Evolutionary conservation across 1,140 invertebrate species (phyloP), one percentile per base, ranked within the genome.

Genomic region (Linepithema humile): DNA sequence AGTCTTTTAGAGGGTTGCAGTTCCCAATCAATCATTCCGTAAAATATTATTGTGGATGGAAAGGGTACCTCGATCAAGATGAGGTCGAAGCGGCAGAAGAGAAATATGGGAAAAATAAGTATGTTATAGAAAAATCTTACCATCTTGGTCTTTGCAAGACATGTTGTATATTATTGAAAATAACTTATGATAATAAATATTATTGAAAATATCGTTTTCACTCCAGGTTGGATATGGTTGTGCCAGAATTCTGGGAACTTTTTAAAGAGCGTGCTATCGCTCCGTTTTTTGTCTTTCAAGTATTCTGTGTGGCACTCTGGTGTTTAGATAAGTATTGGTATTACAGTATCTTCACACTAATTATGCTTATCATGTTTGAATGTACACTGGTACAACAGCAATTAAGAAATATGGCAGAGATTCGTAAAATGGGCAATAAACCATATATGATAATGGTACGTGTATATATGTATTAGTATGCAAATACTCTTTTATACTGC

Each of bases 341-440:
- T 93, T 99, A 99, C 93, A 99, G 98, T 82, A 96, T 99, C 38
- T 99, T 99, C 92, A 99, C 99, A 0, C 95, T 99, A 1, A 95
- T 99, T 60, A 99, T 99, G 99, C 95, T 99, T 48, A 96, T 99
- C 29, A 97, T 98, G 87, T 99, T 99, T 94, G 99, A 99, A 93
- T 99, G 98, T 86, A 99, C 99, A 6, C 95, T 99, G 35, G 99
- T 99, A 0, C 98, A 99, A 90, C 99, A 99, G 92, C 99, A 99
- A 92, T 91, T 99, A 6, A 95, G 98, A 87, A 99, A 99, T 93
- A 99, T 99, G 98, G 97, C 98, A n/a, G 99, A 99, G 95, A 99
- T 99, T 87, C 95, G 99, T n/a, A 99, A 99, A 95, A 99, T 99
- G 99, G 99, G 99, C 20, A 99, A 99, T 89, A 99, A 99, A 94